A percentile compares a stretch with the other conserved stretches of the same genome.
Evolutionary conservation across 35 echinoderm and acorn worm species (phyloP).

Genomic region (Ophiothrix spiculata): DNA sequence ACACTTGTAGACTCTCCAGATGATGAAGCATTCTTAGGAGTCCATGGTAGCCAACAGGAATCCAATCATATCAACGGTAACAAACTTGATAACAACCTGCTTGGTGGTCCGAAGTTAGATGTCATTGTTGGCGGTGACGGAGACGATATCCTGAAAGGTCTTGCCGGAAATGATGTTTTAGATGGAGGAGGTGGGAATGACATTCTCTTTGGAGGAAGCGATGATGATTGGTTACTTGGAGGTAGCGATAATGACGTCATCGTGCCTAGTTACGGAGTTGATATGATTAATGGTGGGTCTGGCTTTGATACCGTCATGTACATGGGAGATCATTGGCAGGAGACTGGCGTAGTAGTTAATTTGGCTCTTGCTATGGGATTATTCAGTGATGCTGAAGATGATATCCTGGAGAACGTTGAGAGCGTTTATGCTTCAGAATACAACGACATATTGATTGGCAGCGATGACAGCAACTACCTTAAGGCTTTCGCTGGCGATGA

Average conservation of each 20-base stretch:
- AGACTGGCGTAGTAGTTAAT: neutral
- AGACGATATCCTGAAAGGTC: too few relatives aligned
- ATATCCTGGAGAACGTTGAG: neutral
- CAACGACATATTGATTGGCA: neutral
- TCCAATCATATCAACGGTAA: neutral
- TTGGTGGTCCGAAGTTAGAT: neutral
- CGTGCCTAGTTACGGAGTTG: neutral
- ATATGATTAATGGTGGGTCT: neutral
- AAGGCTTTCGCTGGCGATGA: neutral
- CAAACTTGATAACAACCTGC: too few relatives aligned
- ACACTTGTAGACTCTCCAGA: constrained; percentile 4
- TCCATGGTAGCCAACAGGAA: neutral
- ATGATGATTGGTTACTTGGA: too few relatives aligned
- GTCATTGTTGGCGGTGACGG: neutral
- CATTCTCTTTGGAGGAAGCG: too few relatives aligned
- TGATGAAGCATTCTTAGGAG: neutral
- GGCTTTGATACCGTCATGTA: neutral
- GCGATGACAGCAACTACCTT: neutral
- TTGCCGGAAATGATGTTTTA: too few relatives aligned
- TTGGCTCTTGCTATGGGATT: neutral
- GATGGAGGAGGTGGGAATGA: too few relatives aligned
- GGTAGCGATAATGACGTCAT: neutral
- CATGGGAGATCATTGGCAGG: neutral
- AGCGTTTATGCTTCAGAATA: neutral
- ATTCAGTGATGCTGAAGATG: neutral